phyloP scores from a whole-genome alignment of 2,113 vertebrate genomes.

The Addax nasomaculatus region DNA sequence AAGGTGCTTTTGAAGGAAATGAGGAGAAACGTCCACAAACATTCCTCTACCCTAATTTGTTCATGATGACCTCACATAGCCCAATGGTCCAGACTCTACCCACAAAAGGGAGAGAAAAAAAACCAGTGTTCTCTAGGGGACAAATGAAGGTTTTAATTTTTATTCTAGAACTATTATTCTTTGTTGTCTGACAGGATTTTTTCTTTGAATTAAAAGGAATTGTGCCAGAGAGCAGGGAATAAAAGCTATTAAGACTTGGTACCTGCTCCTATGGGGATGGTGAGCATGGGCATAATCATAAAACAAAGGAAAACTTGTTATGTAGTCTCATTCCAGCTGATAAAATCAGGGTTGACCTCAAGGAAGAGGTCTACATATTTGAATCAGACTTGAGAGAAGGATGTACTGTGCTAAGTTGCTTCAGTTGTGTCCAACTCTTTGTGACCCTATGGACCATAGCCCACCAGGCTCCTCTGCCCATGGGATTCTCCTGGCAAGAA shows the following conservation, averaged over 20 bases:
- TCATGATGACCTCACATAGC: neutral
- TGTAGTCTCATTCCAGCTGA: neutral
- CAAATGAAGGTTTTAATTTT: neutral
- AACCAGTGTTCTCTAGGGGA: neutral
- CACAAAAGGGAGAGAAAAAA: neutral
- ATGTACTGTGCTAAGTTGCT: neutral
- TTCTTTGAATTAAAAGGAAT: neutral
- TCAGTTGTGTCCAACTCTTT: neutral
- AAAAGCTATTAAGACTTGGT: neutral
- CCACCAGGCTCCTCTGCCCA: neutral
- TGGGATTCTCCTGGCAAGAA: neutral
- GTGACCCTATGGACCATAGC: neutral
- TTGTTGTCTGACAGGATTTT: neutral
- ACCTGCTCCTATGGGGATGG: neutral
- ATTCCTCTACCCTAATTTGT: neutral
- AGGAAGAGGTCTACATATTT: neutral
- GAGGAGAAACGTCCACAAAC: neutral
- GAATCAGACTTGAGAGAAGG: neutral
- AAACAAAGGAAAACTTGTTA: neutral
- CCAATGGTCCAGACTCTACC: neutral
- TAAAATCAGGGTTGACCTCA: neutral
- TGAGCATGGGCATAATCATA: neutral
- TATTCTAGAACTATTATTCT: neutral
- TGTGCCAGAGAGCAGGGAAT: neutral
- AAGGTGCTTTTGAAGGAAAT: neutral